Evolutionary conservation across 2,113 vertebrate species (phyloP).

Genomic region (Phaethon lepturus): DNA sequence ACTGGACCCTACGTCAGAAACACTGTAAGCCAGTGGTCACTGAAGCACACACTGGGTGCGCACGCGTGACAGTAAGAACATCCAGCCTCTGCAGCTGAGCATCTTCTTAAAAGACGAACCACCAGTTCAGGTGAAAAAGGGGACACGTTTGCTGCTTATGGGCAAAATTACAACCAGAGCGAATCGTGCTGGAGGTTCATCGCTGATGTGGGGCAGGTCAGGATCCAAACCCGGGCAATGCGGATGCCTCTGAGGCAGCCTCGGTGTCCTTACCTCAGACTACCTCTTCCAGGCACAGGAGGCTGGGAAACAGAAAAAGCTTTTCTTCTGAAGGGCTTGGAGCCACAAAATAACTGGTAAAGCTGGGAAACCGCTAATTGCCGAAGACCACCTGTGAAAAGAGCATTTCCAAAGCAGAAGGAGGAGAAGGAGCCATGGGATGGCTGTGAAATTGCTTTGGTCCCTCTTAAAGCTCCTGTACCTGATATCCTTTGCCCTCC

Average conservation of each 20-base stretch:
- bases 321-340: background rate
- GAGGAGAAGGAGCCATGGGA: background rate
- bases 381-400: background rate
- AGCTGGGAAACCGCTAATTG: background rate
- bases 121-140: background rate
- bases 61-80: background rate
- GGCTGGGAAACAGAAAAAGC: background rate
- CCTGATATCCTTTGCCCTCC: background rate
- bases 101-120: background rate
- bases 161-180: background rate
- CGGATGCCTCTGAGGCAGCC: background rate
- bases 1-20: background rate
- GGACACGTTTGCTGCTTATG: rapidly evolving
- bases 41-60: background rate
- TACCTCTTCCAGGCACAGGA: background rate
- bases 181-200: background rate
- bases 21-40: background rate
- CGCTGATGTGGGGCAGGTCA: background rate
- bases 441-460: background rate
- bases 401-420: background rate
- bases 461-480: background rate
- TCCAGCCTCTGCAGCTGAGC: background rate
- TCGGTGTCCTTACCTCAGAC: background rate
- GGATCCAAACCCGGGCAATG: background rate
- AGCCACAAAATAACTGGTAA: background rate